Percentiles rank a stretch among this genome's conserved stretches.
These are phyloP conservation scores for Pimephales promelas DNA, from an alignment of 2,113 vertebrate genomes.

Conservation along the genomic window DNA sequence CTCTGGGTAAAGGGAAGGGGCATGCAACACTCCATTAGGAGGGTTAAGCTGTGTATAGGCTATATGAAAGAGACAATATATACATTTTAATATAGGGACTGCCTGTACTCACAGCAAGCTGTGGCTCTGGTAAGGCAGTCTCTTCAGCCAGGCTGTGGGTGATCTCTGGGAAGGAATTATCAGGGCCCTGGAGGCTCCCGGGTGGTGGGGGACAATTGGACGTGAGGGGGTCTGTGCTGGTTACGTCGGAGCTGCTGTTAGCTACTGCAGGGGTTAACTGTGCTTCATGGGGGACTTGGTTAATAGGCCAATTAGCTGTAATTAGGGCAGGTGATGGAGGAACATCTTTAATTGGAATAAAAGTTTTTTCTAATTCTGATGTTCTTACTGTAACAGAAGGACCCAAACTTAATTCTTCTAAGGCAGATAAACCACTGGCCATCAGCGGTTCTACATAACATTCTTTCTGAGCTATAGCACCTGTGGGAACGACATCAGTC, in stretches of 20 bases:
- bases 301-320: neutral
- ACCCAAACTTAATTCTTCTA: neutral
- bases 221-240: constrained; percentile 1
- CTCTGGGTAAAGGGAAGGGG: neutral
- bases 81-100: constrained; percentile 8
- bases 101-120: constrained; percentile 56
- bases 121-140: constrained; percentile 39
- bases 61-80: neutral
- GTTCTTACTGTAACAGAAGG: neutral
- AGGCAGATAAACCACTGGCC: neutral
- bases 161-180: constrained; percentile 26
- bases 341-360: neutral
- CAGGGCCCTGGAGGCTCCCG: neutral
- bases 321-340: neutral
- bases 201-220: neutral
- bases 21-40: constrained; percentile 4
- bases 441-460: neutral
- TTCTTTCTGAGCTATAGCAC: neutral
- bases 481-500: neutral
- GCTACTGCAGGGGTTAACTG: neutral
- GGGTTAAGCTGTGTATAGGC: neutral
- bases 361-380: neutral
- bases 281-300: neutral
- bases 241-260: neutral
- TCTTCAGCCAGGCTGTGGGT: constrained; percentile 38